Base-by-base conservation (phyloP, 1,140 invertebrate genomes). In the Coenobita brevimanus region DNA sequence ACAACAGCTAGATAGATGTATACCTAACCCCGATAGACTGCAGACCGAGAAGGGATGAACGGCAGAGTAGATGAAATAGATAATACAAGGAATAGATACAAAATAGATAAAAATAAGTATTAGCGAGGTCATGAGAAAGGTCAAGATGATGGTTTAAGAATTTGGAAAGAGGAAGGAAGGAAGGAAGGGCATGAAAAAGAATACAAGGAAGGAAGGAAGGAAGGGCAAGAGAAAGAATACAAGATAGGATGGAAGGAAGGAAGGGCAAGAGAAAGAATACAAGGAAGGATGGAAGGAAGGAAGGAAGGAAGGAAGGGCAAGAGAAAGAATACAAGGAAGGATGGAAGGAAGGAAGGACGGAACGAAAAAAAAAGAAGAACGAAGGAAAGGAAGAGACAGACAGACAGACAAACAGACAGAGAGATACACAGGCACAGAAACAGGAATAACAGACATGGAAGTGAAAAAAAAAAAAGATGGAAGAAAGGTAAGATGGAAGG, bases 301-400 rank as follows among this genome's bases (percentile, higher is more conserved):
- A 33, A 33, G 21, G 33, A 36, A 73, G 36, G n/a, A n/a, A n/a
- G n/a, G n/a, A n/a, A n/a, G n/a, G n/a, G n/a, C n/a, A n/a, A n/a
- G n/a, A n/a, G n/a, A n/a, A n/a, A n/a, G n/a, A n/a, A n/a, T n/a
- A n/a, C n/a, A n/a, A n/a, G n/a, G n/a, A n/a, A n/a, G n/a, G 2
- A 33, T n/a, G 69, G 3, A 73, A 73, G 24, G 33, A 73, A 73
- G 36, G 36, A 27, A 73, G 33, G 33, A 33, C 17, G 36, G 36
- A 73, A 36, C 17, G 33, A 73, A 36, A 27, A 33, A 27, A 33
- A 33, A 33, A 33, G 36, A 17, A 33, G 69, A 73, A 73, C n/a
- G 69, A 36, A 73, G 36, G 69, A 73, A 27, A 21, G 33, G 69
- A 73, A 73, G 69, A 36, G 33, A 73, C 3, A 73, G 46, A 50